Evolutionary conservation across 35 echinoderm and acorn worm species (phyloP), one percentile per base, ranked within the genome.

Genomic region (Anneissia japonica): DNA sequence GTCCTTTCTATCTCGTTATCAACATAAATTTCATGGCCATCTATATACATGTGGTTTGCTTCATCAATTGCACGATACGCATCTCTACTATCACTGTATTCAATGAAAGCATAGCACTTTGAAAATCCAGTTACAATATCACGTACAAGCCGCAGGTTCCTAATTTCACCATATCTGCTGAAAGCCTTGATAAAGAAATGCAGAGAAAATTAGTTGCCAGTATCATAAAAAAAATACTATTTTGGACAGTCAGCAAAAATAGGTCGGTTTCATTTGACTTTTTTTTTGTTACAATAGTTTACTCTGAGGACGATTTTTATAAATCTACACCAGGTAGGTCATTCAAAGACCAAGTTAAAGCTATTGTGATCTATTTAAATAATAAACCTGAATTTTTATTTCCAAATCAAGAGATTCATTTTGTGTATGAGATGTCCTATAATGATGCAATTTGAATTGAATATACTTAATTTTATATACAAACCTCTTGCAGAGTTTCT

Each of bases 101-200:
- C 96, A 30, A 99, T 76, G 72, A 99, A 97, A 9, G 89, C 96
- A 74, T 99, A 99, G 74, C 87, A 85, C 74, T 94, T 99, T 26
- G 96, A 94, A 46, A 99, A 94, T 31, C 96, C 96, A 0, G 96
- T 99, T 19, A 99, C 91, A 19, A 92, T 86, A 55, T 99, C 92
- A 75, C 89, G 80, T 13, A 99, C 75, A 11, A 97, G 26, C 0
- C 37, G 74, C 30, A 99, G 46, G 21, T 72, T 77, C 31, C 88
- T 73, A 0, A 99, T 90, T 34, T 92, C 89, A 40, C 96, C 96
- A 51, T 87, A 94, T 81, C 92, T 93, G 16, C 83, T 81, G 46
- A 94, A 99, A 30, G 73, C 35, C 95, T 97, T n/a, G n/a, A 86
- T 2, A 72, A 37, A 79, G 33, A 39, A 78, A 32, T 37, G 1